Evolutionary conservation across 2,888 invertebrate species (phyloP).

Genomic region (Stenchaetothrips biformis): DNA sequence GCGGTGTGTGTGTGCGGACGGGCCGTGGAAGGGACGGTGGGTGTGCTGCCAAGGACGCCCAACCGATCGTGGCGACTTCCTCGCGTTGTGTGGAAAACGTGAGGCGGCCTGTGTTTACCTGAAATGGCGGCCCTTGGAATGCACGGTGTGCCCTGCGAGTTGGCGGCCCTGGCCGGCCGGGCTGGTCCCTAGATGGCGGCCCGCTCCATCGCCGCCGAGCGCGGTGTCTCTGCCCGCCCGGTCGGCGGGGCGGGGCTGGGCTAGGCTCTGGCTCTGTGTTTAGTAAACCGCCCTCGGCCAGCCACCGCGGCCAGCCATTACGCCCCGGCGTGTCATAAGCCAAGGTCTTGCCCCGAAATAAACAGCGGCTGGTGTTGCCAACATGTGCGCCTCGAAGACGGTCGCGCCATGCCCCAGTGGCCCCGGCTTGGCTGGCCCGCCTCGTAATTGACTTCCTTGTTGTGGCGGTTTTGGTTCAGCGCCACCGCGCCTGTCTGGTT

Average conservation of each 20-base stretch:
- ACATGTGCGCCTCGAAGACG: too few species aligned
- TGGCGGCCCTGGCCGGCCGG: neutral
- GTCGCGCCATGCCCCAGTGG: neutral
- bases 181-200: neutral
- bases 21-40: too few species aligned
- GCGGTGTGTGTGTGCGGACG: neutral
- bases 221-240: neutral
- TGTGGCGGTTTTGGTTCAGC: too few species aligned
- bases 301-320: neutral
- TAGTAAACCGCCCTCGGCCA: neutral
- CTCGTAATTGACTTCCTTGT: too few species aligned
- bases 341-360: constrained; percentile 18
- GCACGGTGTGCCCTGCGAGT: neutral
- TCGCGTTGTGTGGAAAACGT: too few species aligned
- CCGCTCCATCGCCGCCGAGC: neutral
- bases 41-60: too few species aligned
- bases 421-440: neutral
- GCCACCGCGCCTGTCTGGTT: too few species aligned
- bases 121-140: neutral
- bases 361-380: neutral
- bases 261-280: neutral
- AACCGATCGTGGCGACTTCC: too few species aligned
- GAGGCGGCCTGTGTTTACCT: too few species aligned
- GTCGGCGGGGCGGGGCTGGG: neutral
- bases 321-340: constrained; percentile 2